Evolutionary conservation across 2,113 vertebrate genomes (phyloP).

Genomic region (Furnarius figulus): DNA sequence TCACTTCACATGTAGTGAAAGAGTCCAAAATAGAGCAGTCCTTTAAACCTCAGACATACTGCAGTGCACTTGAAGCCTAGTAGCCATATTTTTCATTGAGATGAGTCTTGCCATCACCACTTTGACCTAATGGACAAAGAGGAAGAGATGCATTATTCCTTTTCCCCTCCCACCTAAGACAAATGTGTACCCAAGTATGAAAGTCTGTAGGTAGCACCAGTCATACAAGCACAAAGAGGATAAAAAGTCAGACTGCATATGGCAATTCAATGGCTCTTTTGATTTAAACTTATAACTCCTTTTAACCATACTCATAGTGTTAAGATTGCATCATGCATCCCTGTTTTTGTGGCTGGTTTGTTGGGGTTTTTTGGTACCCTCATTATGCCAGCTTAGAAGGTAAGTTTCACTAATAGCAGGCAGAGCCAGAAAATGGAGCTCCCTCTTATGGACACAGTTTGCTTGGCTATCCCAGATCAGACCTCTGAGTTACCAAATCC

Average conservation of each 20-base stretch:
- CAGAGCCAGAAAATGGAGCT: background rate
- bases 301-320: background rate
- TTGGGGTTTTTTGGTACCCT: background rate
- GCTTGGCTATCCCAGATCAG: background rate
- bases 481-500: background rate
- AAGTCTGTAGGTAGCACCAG: background rate
- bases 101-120: constrained; percentile 92
- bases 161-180: background rate
- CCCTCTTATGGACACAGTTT: background rate
- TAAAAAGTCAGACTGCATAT: background rate
- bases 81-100: constrained; percentile 97
- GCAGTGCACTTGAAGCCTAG: constrained; percentile 59
- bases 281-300: background rate
- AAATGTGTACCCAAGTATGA: background rate
- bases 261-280: background rate
- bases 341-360: background rate
- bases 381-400: background rate
- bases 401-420: background rate
- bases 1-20: background rate
- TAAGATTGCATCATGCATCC: background rate
- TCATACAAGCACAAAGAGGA: background rate
- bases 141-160: background rate
- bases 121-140: constrained; percentile 82
- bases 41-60: background rate
- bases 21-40: background rate